A percentile compares a stretch with the other conserved stretches of the same genome.
Conservation (phyloP, 2,113 vertebrate species). For the Boleophthalmus pectinirostris region DNA sequence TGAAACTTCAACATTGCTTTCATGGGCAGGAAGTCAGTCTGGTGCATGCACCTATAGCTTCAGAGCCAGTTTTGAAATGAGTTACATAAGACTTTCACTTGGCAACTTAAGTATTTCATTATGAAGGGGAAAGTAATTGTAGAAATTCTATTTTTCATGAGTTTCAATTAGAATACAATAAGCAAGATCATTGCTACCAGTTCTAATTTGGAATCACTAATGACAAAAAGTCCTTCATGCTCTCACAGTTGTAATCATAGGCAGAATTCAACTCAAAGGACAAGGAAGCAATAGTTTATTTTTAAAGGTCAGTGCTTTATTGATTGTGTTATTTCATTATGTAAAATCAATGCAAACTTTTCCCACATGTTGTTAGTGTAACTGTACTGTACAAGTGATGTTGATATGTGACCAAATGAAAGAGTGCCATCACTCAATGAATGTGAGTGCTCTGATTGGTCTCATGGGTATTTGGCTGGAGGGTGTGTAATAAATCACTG, state of each 20-base stretch:
- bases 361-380: conserved; percentile 10
- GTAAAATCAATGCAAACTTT: conserved; percentile 41
- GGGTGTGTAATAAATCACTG: conserved; percentile 54
- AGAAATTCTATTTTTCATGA: background rate
- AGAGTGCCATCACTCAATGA: conserved; percentile 33
- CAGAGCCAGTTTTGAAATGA: background rate
- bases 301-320: conserved; percentile 56
- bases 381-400: background rate
- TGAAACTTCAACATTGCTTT: background rate
- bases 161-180: background rate
- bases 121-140: background rate
- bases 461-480: conserved; percentile 6
- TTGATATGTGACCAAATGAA: background rate
- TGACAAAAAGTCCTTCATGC: too few relatives aligned
- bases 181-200: too few relatives aligned
- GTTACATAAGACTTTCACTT: background rate
- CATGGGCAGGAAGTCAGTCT: background rate
- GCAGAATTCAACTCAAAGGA: conserved; percentile 4
- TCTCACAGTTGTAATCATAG: background rate
- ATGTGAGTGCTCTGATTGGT: conserved; percentile 48
- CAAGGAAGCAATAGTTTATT: conserved; percentile 32
- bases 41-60: background rate
- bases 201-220: too few relatives aligned
- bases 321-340: conserved; percentile 44
- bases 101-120: background rate